Conservation (phyloP, 2,113 vertebrate genomes). For the Amia ocellicauda region DNA sequence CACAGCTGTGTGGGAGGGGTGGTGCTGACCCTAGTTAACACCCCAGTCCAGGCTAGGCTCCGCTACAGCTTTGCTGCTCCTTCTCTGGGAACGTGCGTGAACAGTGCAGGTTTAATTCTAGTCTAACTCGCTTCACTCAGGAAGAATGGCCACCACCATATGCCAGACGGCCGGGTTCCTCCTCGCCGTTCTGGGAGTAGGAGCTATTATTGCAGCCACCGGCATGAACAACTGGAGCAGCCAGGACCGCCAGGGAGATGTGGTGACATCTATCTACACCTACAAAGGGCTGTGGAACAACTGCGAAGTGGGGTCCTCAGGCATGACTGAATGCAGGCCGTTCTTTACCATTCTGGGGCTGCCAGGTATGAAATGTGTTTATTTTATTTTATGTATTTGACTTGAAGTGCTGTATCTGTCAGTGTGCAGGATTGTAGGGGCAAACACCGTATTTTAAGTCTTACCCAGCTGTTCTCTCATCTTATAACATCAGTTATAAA, state of each 20-base stretch:
- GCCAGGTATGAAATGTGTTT: conserved; percentile 69
- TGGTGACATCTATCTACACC: conserved; percentile 75
- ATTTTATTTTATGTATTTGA: too few relatives aligned
- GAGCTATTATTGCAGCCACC: conserved; percentile 69
- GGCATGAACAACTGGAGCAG: conserved; percentile 89
- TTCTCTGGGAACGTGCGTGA: not conserved
- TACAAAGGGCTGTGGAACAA: conserved; percentile 87
- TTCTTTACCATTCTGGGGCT: conserved; percentile 87
- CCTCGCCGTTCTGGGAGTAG: conserved; percentile 68
- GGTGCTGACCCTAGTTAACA: not conserved
- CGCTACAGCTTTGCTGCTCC: not conserved
- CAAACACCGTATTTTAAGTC: too few relatives aligned
- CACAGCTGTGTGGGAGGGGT: conserved; percentile 2
- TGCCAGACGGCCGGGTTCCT: conserved; percentile 82
- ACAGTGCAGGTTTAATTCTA: not conserved
- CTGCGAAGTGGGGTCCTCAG: conserved; percentile 76
- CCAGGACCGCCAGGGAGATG: conserved; percentile 78
- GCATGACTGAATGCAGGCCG: conserved; percentile 81
- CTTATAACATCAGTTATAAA: too few relatives aligned
- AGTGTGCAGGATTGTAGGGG: too few relatives aligned
- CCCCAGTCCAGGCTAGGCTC: not conserved
- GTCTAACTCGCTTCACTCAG: not conserved
- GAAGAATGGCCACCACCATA: conserved; percentile 72
- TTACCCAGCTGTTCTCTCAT: too few relatives aligned
- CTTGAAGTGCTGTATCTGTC: too few relatives aligned